Evolutionary conservation across 1,140 invertebrate species (phyloP).

Genomic region (Solen grandis): DNA sequence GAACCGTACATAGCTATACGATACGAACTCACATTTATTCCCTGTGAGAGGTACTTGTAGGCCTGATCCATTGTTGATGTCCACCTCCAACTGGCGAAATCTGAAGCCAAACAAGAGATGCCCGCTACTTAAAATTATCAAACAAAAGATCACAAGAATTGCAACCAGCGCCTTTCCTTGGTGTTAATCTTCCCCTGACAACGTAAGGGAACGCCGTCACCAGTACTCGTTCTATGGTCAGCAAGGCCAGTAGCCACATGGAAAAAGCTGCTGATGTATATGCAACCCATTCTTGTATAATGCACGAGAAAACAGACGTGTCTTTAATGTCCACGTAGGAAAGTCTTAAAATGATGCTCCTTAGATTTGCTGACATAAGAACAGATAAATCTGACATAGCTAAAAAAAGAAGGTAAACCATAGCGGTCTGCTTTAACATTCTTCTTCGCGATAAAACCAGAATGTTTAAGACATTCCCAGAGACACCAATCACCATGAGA

Average conservation of each 20-base stretch:
- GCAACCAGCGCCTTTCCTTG: no score
- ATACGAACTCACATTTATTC: no score
- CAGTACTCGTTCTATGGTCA: conserved; percentile 24
- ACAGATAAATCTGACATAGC: conserved; percentile 1
- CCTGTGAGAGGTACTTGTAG: no score
- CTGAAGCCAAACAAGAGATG: no score
- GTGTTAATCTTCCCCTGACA: not conserved
- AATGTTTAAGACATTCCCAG: conserved; percentile 17
- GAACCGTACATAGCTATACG: not conserved
- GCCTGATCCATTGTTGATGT: no score
- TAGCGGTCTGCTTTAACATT: not conserved
- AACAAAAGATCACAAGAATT: no score
- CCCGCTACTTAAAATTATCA: no score
- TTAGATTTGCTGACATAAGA: not conserved
- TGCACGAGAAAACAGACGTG: not conserved
- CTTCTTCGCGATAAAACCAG: not conserved
- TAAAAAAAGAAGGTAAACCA: conserved; percentile 8
- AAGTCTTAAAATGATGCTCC: not conserved
- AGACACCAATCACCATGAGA: not conserved
- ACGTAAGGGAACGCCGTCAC: not conserved
- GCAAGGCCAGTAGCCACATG: conserved; percentile 11
- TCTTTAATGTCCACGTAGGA: not conserved
- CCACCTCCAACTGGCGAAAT: no score
- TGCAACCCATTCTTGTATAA: not conserved
- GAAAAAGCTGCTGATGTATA: conserved; percentile 11